Conservation (phyloP, 2,797 vertebrate species). For the Brachyrhaphis roseni region DNA sequence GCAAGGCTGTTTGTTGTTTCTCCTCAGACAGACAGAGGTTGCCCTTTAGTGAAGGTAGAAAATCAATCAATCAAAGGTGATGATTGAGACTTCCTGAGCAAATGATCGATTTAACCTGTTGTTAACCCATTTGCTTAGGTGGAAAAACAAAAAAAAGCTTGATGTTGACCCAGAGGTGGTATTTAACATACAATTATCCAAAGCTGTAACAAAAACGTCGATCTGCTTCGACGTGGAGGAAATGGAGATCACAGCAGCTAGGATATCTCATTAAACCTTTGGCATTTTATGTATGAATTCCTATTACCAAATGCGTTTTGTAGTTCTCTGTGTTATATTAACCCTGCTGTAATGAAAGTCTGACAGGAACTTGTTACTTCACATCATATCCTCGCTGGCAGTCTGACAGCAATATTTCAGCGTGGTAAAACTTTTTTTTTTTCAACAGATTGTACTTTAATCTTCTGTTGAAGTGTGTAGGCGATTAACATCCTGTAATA, state of each 20-base stretch:
- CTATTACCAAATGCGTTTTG: not conserved
- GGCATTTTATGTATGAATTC: conserved; percentile 11
- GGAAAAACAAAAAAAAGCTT: not conserved
- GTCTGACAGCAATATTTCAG: conserved; percentile 19
- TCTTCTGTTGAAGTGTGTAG: conserved; percentile 1
- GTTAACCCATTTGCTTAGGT: conserved; percentile 7
- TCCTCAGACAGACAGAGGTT: conserved; percentile 58
- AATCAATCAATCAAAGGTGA: conserved; percentile 41
- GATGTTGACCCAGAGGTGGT: conserved; percentile 8
- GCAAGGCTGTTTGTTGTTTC: conserved; percentile 29
- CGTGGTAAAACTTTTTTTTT: conserved; percentile 6
- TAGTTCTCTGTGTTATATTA: conserved; percentile 14
- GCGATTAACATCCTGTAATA: conserved; percentile 8
- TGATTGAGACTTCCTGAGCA: conserved; percentile 35
- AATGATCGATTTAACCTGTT: conserved; percentile 25
- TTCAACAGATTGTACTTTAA: not conserved
- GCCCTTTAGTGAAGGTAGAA: conserved; percentile 51
- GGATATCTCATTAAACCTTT: conserved; percentile 51
- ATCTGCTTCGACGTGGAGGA: conserved; percentile 18
- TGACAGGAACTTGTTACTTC: conserved; percentile 20
- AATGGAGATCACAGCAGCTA: conserved; percentile 16
- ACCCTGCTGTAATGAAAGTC: conserved; percentile 9
- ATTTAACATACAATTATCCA: conserved; percentile 5
- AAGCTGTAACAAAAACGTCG: conserved; percentile 10
- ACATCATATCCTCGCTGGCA: not conserved